Conservation (phyloP, 2,113 vertebrate species). For the Rhombomys opimus region DNA sequence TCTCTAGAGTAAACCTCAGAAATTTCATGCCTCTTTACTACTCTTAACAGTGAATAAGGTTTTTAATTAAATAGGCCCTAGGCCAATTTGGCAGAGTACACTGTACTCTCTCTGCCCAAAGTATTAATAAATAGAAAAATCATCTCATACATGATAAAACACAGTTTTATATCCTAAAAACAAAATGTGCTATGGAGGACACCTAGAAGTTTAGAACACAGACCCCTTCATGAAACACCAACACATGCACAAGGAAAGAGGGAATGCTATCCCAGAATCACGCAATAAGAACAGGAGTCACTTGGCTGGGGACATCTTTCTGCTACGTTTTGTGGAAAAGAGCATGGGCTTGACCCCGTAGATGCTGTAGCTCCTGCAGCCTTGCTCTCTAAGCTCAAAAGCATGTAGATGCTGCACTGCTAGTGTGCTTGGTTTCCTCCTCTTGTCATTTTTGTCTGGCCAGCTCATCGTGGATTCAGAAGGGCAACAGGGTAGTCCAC, state of each 20-base stretch:
- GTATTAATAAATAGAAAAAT: background rate
- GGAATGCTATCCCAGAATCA: background rate
- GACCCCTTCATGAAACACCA: background rate
- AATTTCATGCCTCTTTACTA: background rate
- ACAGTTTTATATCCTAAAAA: background rate
- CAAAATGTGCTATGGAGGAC: background rate
- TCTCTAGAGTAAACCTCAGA: background rate
- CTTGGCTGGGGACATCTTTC: background rate
- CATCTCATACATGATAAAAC: background rate
- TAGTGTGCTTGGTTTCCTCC: background rate
- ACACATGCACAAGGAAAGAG: background rate
- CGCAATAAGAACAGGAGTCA: background rate
- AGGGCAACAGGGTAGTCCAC: accelerated
- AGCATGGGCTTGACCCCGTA: background rate
- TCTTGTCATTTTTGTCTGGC: background rate
- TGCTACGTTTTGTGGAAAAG: background rate
- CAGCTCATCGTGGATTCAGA: background rate
- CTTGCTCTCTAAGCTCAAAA: accelerated
- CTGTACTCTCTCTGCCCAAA: background rate
- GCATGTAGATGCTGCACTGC: accelerated
- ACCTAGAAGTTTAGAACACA: background rate
- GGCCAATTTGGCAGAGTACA: background rate
- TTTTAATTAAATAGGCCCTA: conserved; percentile 5
- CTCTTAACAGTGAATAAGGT: background rate
- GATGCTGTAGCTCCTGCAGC: accelerated